A percentile compares a stretch with the other conserved stretches of the same genome.
These are phyloP conservation scores for Polydrusus tereticollis DNA, from an alignment of 2,888 invertebrate species.

Conservation along the genomic window DNA sequence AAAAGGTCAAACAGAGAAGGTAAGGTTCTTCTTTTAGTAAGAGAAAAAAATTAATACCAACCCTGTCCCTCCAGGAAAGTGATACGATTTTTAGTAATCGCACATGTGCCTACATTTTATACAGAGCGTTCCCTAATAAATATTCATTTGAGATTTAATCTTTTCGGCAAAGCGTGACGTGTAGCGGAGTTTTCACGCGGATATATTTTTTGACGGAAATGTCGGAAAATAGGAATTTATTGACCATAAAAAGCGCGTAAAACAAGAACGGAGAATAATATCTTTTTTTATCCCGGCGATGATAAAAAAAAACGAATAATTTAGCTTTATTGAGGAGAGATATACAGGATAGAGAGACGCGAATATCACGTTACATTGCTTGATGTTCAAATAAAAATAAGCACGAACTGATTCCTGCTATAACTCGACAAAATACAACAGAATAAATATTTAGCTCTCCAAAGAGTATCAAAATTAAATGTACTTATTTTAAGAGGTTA, in stretches of 20 bases:
- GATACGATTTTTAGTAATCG: constrained; percentile 8
- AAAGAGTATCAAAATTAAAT: no score
- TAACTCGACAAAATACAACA: no score
- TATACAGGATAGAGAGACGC: no score
- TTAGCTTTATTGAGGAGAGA: not conserved
- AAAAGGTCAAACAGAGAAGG: no score
- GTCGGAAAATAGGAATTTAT: constrained; percentile 16
- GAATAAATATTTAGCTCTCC: no score
- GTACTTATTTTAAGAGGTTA: no score
- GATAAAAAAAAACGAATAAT: constrained; percentile 11
- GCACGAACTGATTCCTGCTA: no score
- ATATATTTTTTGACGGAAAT: constrained; percentile 21
- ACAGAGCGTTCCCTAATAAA: constrained; percentile 18
- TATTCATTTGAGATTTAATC: constrained; percentile 22
- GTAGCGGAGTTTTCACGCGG: constrained; percentile 18
- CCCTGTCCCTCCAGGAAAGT: not conserved
- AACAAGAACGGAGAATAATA: constrained; percentile 13
- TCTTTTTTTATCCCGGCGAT: not conserved
- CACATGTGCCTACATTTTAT: constrained; percentile 20
- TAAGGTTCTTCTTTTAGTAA: no score
- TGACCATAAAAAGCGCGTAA: constrained; percentile 16
- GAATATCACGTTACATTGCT: no score
- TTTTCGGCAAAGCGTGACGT: constrained; percentile 13
- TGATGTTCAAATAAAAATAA: no score
- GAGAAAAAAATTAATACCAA: no score